Evolutionary conservation across 2,888 invertebrate genomes (phyloP).

Genomic region (Diaprepes abbreviatus): DNA sequence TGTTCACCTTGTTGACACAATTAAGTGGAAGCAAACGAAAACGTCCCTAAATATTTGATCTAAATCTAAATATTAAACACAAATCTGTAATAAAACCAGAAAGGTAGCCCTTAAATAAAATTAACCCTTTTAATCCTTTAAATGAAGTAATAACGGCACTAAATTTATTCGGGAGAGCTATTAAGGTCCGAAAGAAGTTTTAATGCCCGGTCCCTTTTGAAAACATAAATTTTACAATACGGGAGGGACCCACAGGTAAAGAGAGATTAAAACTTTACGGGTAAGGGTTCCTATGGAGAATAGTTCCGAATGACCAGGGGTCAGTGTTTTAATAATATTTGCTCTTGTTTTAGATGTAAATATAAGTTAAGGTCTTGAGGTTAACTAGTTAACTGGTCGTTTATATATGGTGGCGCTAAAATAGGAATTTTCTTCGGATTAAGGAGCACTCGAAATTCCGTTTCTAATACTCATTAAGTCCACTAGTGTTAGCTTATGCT

Average conservation of each 20-base stretch:
- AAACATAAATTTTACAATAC: slow-evolving; percentile 17
- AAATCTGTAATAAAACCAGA: slow-evolving; percentile 6
- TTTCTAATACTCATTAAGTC: too few relatives aligned
- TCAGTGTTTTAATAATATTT: slow-evolving; percentile 15
- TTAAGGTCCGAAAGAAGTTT: slow-evolving; percentile 16
- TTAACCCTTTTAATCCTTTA: slow-evolving; percentile 17
- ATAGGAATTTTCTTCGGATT: too few relatives aligned
- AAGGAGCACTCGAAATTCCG: too few relatives aligned
- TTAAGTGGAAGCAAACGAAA: background rate
- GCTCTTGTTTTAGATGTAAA: background rate
- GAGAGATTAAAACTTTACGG: slow-evolving; percentile 28
- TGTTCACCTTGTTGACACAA: too few relatives aligned
- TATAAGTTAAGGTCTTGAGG: background rate
- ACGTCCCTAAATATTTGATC: background rate
- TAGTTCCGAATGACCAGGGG: slow-evolving; percentile 15
- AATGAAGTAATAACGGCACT: slow-evolving; percentile 8
- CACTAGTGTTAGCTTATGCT: too few relatives aligned
- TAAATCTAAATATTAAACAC: background rate
- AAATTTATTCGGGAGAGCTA: slow-evolving; percentile 19
- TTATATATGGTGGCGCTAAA: background rate
- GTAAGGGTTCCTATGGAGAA: background rate
- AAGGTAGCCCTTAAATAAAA: slow-evolving; percentile 2
- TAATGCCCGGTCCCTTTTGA: slow-evolving; percentile 12
- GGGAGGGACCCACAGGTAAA: slow-evolving; percentile 15
- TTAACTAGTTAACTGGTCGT: background rate